Evolutionary conservation across 2,888 invertebrate genomes (phyloP).

Genomic region (Cecidostiba fungosa): DNA sequence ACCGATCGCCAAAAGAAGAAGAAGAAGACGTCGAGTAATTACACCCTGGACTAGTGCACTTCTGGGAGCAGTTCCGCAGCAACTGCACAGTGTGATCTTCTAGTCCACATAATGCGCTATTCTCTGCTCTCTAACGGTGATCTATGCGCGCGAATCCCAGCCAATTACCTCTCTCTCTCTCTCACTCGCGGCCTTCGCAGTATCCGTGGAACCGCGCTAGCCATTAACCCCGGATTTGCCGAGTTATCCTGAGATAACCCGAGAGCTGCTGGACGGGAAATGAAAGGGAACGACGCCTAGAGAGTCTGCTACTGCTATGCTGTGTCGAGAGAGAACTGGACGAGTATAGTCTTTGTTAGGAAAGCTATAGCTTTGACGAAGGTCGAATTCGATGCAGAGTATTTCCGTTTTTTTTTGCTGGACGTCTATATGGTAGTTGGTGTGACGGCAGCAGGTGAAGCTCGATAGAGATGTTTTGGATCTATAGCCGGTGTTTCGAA

Average conservation of each 20-base stretch:
- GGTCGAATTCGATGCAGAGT: conserved; percentile 8
- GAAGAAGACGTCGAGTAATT: conserved; percentile 31
- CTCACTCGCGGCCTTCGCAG: not conserved
- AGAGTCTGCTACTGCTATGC: not conserved
- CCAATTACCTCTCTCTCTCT: conserved; percentile 40
- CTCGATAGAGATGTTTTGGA: not conserved
- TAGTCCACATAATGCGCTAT: conserved; percentile 45
- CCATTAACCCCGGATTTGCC: conserved; percentile 59
- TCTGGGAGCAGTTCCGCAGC: conserved; percentile 38
- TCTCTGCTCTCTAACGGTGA: conserved; percentile 47
- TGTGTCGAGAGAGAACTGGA: not conserved
- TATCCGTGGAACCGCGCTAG: conserved; percentile 21
- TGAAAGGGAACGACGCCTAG: conserved; percentile 43
- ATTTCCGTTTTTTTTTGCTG: not conserved
- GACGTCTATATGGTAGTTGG: not conserved
- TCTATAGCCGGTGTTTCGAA: not conserved
- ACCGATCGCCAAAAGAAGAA: conserved; percentile 16
- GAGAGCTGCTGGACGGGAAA: conserved; percentile 31
- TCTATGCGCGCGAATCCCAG: conserved; percentile 50
- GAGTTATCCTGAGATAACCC: conserved; percentile 48
- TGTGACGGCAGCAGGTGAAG: not conserved
- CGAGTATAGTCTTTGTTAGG: not conserved
- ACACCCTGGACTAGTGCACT: conserved; percentile 28
- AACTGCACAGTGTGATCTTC: conserved; percentile 8
- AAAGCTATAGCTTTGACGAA: conserved; percentile 36